These are phyloP conservation scores for Synanthedon andrenaeformis DNA, from an alignment of 2,888 invertebrate genomes.

Conservation along the genomic window DNA sequence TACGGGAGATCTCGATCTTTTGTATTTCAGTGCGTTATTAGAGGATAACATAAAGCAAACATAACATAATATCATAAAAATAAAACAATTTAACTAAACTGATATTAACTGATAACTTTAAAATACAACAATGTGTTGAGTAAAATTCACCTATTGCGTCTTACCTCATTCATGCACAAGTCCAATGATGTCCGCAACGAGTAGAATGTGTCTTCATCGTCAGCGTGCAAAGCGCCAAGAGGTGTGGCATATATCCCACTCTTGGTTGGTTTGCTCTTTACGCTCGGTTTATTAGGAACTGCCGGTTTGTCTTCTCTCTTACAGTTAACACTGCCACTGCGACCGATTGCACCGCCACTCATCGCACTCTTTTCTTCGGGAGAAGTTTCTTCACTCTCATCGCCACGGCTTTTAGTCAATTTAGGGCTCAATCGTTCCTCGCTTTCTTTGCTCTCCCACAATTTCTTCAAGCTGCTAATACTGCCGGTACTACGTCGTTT, in stretches of 20 bases:
- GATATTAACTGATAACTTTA: too few species aligned
- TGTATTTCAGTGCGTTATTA: too few species aligned
- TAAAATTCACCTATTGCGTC: neutral
- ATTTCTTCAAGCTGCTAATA: slow-evolving; percentile 90
- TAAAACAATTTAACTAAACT: too few species aligned
- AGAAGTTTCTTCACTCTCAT: slow-evolving; percentile 34
- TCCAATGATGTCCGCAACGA: slow-evolving; percentile 71
- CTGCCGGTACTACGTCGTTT: slow-evolving; percentile 92
- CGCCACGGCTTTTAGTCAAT: slow-evolving; percentile 36
- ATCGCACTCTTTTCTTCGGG: slow-evolving; percentile 25
- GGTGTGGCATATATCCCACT: slow-evolving; percentile 86
- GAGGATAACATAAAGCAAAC: too few species aligned
- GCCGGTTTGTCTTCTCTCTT: slow-evolving; percentile 66
- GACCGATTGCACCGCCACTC: slow-evolving; percentile 4
- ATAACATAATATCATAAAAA: too few species aligned
- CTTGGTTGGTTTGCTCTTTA: slow-evolving; percentile 70
- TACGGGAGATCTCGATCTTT: too few species aligned
- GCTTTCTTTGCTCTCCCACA: slow-evolving; percentile 88
- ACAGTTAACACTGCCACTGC: slow-evolving; percentile 21
- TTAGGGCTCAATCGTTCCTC: slow-evolving; percentile 76
- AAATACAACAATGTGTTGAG: neutral
- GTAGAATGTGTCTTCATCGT: slow-evolving; percentile 52
- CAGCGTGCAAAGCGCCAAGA: slow-evolving; percentile 51
- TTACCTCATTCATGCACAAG: slow-evolving; percentile 64
- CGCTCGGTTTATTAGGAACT: slow-evolving; percentile 75